Conservation (phyloP, 2,888 invertebrate genomes). For the Xanthia togata region DNA sequence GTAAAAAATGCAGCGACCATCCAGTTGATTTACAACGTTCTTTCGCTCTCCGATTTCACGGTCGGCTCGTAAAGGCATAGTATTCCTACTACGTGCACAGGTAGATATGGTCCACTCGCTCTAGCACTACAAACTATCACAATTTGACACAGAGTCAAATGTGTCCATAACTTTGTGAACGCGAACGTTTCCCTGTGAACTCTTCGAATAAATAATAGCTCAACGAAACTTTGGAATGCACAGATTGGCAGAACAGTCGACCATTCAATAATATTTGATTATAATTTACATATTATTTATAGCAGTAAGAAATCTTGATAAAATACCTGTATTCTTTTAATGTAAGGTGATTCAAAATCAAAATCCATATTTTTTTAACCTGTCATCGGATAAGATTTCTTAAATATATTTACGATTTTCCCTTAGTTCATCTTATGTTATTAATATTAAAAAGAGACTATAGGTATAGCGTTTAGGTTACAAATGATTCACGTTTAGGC, state of each 20-base stretch:
- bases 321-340: constrained; percentile 43
- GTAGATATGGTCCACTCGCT: constrained; percentile 32
- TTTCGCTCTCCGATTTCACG: constrained; percentile 78
- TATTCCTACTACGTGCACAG: constrained; percentile 55
- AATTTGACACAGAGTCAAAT: constrained; percentile 38
- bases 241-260: constrained; percentile 21
- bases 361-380: constrained; percentile 40
- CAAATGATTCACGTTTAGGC: constrained; percentile 69
- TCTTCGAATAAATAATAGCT: constrained; percentile 29
- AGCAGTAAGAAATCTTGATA: constrained; percentile 38
- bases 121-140: constrained; percentile 25
- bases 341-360: constrained; percentile 26
- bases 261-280: constrained; percentile 36
- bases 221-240: constrained; percentile 33
- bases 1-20: constrained; percentile 77
- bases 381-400: constrained; percentile 64
- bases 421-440: constrained; percentile 45
- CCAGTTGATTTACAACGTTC: constrained; percentile 79
- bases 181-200: constrained; percentile 23
- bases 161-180: constrained; percentile 17
- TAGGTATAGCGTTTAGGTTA: constrained; percentile 56
- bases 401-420: constrained; percentile 48
- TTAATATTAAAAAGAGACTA: constrained; percentile 46
- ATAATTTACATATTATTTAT: constrained; percentile 50
- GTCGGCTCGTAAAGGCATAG: constrained; percentile 66